Evolutionary conservation across 1,140 invertebrate genomes (phyloP).

Genomic region (Condylostylus longicornis): DNA sequence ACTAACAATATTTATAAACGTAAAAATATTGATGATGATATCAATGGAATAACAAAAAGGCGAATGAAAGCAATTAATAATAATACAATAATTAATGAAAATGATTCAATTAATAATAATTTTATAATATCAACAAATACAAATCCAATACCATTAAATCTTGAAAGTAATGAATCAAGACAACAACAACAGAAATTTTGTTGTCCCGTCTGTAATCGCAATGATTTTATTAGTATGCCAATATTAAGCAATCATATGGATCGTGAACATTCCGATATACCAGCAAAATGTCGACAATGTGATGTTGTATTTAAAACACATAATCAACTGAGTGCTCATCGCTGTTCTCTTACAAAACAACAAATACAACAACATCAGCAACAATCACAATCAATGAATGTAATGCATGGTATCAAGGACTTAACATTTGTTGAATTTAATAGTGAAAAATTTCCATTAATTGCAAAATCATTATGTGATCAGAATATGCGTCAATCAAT

Average conservation of each 20-base stretch:
- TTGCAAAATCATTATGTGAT: conserved; percentile 57
- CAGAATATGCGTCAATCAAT: conserved; percentile 46
- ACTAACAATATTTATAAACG: conserved; percentile 13
- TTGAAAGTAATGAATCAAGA: background rate
- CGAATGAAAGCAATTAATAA: conserved; percentile 19
- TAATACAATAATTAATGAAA: conserved; percentile 14
- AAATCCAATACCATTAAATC: conserved; percentile 16
- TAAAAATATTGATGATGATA: conserved; percentile 11
- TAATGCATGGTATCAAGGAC: conserved; percentile 51
- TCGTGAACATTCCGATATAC: conserved; percentile 50
- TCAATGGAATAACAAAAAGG: conserved; percentile 10
- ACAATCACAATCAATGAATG: conserved; percentile 19
- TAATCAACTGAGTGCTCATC: conserved; percentile 47
- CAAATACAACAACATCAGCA: conserved; percentile 14
- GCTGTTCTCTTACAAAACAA: conserved; percentile 34
- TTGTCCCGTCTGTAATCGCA: conserved; percentile 44
- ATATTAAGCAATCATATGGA: conserved; percentile 53
- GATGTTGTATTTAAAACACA: conserved; percentile 52
- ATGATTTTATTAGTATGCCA: conserved; percentile 42
- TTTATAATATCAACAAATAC: background rate
- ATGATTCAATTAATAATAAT: conserved; percentile 1
- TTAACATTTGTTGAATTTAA: conserved; percentile 67
- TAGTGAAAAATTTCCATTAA: conserved; percentile 57
- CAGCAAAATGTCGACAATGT: conserved; percentile 53
- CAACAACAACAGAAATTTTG: conserved; percentile 15